Evolutionary conservation across 2,797 vertebrate species (phyloP), one percentile per base, ranked within the genome.

Genomic region (Eulemur rubriventer): DNA sequence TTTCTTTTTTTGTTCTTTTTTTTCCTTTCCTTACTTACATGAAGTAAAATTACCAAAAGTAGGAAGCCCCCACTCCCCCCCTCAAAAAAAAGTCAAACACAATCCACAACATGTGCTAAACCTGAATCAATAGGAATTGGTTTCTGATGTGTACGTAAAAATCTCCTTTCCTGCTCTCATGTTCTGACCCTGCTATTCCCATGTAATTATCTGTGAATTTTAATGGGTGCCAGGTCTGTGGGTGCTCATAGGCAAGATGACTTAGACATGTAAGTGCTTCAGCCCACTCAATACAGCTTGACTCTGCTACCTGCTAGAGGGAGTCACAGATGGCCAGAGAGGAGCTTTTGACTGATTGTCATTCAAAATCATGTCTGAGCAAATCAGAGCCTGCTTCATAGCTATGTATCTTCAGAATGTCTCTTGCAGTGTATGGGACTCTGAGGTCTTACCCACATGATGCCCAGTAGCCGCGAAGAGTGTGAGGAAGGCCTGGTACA

Each of bases 31-130:
- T 22, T 84, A 43, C 26, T 72, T 76, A 38, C 0, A 50, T 50
- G 20, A 38, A 83, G 70, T 82, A 61, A 35, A 85, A 69, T 86
- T 82, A 67, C 11, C 33, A 26, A 89, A 96, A 79, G 30, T 38
- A 83, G 75, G 48, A 80, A 61, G 28, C 7, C n/a, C 57, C 24
- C 57, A 59, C 4, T 1, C 2, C 22, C 20, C 67, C 43, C 16
- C 43, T 78, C 5, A 38, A 41, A 41, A 41, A 92, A 46, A 63
- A 73, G 26, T 24, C 43, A 82, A 76, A 61, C 41, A 41, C 41
- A 63, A 73, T 9, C 11, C 4, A n/a, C 43, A 69, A 63, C 1
- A 30, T 38, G 46, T 17, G 28, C 24, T 59, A 72, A 85, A 16
- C 18, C 4, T 41, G 4, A 69, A 65, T 78, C 55, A 28, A 28